These are phyloP conservation scores for Chionodraco myersi DNA, from an alignment of 2,113 vertebrate genomes.

Conservation along the genomic window DNA sequence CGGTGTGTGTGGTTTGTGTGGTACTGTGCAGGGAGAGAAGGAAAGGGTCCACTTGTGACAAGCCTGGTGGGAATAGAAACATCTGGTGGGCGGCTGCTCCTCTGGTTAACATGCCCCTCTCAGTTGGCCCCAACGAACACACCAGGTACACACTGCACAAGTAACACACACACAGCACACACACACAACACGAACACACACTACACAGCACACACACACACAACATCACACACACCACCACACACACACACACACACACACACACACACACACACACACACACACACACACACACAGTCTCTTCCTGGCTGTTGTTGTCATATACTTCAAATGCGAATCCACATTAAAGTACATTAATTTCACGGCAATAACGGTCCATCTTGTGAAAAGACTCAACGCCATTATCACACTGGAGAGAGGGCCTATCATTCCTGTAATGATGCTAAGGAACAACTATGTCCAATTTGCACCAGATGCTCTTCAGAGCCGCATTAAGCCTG, in stretches of 20 bases:
- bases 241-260: neutral
- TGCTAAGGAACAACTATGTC: slow-evolving; percentile 73
- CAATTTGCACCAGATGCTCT: slow-evolving; percentile 77
- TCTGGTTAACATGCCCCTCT: slow-evolving; percentile 84
- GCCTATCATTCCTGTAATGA: slow-evolving; percentile 55
- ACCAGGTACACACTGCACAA: slow-evolving; percentile 44
- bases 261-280: neutral
- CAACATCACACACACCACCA: slow-evolving; percentile 1
- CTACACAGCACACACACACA: neutral
- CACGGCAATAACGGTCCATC: slow-evolving; percentile 35
- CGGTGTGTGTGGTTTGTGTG: too few relatives aligned
- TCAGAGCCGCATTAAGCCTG: slow-evolving; percentile 72
- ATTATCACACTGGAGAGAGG: slow-evolving; percentile 30
- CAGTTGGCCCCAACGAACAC: slow-evolving; percentile 71
- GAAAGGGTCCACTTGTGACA: slow-evolving; percentile 84
- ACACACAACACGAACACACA: slow-evolving; percentile 4
- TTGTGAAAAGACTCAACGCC: slow-evolving; percentile 24
- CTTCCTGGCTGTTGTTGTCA: neutral
- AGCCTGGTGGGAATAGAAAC: slow-evolving; percentile 80
- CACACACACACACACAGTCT: slow-evolving; percentile 12
- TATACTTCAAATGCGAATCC: slow-evolving; percentile 12
- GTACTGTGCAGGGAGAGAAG: slow-evolving; percentile 71
- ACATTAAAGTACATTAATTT: slow-evolving; percentile 1
- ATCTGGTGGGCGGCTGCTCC: slow-evolving; percentile 85
- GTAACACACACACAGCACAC: neutral